Conservation (phyloP, 2,888 invertebrate genomes). For the Cryptocheilus praepositus region DNA sequence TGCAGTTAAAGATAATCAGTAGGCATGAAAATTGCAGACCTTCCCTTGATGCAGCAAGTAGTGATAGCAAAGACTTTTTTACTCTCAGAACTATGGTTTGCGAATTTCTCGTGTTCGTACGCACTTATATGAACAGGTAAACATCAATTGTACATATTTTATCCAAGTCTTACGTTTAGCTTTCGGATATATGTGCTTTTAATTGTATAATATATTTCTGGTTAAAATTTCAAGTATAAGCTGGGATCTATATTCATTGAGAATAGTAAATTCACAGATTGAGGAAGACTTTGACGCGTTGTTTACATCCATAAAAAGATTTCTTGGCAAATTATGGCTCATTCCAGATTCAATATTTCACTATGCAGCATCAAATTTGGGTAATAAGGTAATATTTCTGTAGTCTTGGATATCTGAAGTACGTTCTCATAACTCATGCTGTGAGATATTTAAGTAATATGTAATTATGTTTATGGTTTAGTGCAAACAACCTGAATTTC, state of each 20-base stretch:
- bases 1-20: constrained; percentile 59
- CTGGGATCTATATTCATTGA: constrained; percentile 53
- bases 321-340: constrained; percentile 58
- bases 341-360: constrained; percentile 72
- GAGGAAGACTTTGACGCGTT: constrained; percentile 61
- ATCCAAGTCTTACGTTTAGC: not conserved
- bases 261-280: constrained; percentile 49
- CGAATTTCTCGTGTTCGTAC: constrained; percentile 59
- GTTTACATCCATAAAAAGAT: constrained; percentile 57
- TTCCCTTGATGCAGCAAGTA: constrained; percentile 8
- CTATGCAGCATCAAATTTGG: constrained; percentile 71
- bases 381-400: constrained; percentile 70
- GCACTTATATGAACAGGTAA: constrained; percentile 63
- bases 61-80: constrained; percentile 55
- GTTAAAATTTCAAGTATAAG: constrained; percentile 51
- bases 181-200: not conserved
- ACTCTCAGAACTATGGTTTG: constrained; percentile 56
- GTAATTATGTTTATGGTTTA: constrained; percentile 44
- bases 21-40: constrained; percentile 53
- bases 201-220: not conserved
- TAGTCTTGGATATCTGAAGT: constrained; percentile 20
- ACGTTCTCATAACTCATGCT: not conserved
- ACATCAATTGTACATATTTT: not conserved
- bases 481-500: constrained; percentile 75
- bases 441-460: constrained; percentile 4